Evolutionary conservation across 2,113 vertebrate genomes (phyloP).

Genomic region (Etia nguti): DNA sequence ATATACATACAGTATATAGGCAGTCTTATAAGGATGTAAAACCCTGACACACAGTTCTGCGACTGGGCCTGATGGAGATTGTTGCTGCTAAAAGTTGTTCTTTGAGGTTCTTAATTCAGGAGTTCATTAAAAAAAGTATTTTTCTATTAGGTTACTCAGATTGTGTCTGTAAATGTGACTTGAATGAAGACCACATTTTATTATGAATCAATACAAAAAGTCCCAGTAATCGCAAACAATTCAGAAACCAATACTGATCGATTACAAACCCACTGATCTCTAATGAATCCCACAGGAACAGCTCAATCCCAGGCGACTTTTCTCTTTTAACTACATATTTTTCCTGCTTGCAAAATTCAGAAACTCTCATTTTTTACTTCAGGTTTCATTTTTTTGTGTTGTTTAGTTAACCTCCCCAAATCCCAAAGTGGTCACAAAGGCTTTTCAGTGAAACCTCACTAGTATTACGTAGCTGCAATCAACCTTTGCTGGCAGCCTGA

Average conservation of each 20-base stretch:
- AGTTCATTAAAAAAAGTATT: too few relatives aligned
- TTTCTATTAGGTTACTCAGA: too few relatives aligned
- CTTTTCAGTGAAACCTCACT: background rate
- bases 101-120: too few relatives aligned
- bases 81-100: too few relatives aligned
- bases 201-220: too few relatives aligned
- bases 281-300: background rate
- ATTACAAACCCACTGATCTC: background rate
- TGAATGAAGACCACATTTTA: too few relatives aligned
- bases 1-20: too few relatives aligned
- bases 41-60: too few relatives aligned
- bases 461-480: background rate
- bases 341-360: background rate
- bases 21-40: background rate
- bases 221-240: background rate
- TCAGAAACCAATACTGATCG: background rate
- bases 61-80: too few relatives aligned
- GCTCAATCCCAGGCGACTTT: background rate
- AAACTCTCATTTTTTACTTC: background rate
- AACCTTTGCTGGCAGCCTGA: background rate
- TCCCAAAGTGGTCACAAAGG: background rate
- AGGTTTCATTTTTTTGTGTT: background rate
- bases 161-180: too few relatives aligned
- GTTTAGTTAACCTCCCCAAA: background rate
- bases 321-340: background rate